A percentile compares a stretch with the other conserved stretches of the same genome.
These are phyloP conservation scores for Cherax destructor DNA, from an alignment of 1,140 invertebrate genomes.

Conservation along the genomic window DNA sequence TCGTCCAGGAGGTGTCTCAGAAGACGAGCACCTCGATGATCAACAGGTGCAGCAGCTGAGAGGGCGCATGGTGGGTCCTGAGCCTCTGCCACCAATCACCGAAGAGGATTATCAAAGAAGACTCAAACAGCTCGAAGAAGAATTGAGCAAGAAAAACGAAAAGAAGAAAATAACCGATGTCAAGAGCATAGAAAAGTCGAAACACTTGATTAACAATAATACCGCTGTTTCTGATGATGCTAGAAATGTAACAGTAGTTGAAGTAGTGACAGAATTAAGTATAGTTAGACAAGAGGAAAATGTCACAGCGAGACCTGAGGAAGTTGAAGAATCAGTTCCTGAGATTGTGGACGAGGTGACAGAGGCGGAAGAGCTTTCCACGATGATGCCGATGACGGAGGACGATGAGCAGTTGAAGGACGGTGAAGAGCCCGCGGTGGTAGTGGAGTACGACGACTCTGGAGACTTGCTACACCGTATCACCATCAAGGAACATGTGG, in stretches of 20 bases:
- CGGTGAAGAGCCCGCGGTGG: constrained; percentile 5
- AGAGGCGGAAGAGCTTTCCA: neutral
- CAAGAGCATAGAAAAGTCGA: neutral
- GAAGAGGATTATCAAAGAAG: constrained; percentile 52
- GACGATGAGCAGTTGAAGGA: neutral
- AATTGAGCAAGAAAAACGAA: constrained; percentile 40
- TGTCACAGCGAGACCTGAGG: neutral
- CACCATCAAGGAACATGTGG: constrained; percentile 28
- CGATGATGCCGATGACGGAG: neutral
- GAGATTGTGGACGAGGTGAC: neutral
- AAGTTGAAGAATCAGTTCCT: neutral
- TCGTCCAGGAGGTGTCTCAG: neutral
- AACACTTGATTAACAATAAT: neutral
- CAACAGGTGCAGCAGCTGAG: neutral
- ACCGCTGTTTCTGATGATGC: neutral
- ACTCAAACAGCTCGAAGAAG: constrained; percentile 49
- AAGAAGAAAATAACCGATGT: constrained; percentile 30
- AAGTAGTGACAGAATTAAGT: neutral
- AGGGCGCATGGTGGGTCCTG: constrained; percentile 16
- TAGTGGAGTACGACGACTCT: constrained; percentile 39
- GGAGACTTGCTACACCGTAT: constrained; percentile 49
- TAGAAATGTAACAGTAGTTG: neutral
- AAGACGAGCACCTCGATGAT: neutral
- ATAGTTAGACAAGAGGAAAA: neutral
- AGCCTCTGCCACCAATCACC: constrained; percentile 12